A percentile compares a stretch with the other conserved stretches of the same genome.
These are phyloP conservation scores for Dendrocincla tyrannina DNA, from an alignment of 2,797 vertebrate species.

Conservation along the genomic window DNA sequence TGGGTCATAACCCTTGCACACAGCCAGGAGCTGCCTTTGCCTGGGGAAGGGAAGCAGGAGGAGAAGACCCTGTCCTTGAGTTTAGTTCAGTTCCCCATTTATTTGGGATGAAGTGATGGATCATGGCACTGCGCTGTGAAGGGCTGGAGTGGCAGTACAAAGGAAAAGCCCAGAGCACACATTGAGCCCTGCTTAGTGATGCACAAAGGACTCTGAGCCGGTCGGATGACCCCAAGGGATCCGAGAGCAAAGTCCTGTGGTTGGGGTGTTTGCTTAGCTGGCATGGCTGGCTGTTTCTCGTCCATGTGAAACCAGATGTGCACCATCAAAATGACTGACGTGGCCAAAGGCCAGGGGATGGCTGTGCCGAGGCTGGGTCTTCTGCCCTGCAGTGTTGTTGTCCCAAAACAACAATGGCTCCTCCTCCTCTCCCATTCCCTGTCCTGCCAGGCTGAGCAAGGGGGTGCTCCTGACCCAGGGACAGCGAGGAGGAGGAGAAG, in stretches of 20 bases:
- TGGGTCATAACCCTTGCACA: background rate
- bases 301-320: conserved; percentile 11
- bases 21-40: background rate
- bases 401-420: background rate
- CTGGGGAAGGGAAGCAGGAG: background rate
- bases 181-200: background rate
- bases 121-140: background rate
- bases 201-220: conserved; percentile 15
- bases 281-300: background rate
- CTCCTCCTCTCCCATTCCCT: background rate
- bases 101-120: background rate
- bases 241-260: background rate
- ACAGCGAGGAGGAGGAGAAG: background rate
- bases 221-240: conserved; percentile 3
- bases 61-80: background rate
- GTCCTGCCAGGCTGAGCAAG: rapidly evolving
- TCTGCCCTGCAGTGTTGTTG: background rate
- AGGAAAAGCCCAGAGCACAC: background rate
- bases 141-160: background rate
- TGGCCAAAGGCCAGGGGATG: background rate
- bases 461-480: background rate
- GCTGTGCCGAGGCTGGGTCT: background rate
- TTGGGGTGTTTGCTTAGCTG: conserved; percentile 18
- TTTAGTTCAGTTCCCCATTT: rapidly evolving
- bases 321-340: background rate